Evolutionary conservation across 2,113 vertebrate species (phyloP).

Genomic region (Leucopsar rothschildi): DNA sequence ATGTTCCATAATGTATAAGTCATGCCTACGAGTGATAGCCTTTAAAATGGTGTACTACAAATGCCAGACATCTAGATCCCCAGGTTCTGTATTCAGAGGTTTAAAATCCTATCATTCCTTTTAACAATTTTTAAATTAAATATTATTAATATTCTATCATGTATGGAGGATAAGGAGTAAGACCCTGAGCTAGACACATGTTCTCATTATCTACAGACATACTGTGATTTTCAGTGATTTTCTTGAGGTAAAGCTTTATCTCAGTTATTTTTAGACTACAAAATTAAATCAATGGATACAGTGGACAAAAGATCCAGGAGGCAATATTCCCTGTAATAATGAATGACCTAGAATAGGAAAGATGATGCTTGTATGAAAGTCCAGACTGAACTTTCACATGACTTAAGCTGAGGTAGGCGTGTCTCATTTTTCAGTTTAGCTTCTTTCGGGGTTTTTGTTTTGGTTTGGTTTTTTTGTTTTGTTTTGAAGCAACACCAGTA

Average conservation of each 20-base stretch:
- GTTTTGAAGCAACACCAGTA: neutral
- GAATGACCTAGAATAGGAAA: neutral
- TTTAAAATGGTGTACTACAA: neutral
- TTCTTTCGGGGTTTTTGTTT: neutral
- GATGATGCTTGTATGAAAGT: neutral
- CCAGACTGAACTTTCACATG: neutral
- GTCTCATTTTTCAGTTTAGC: neutral
- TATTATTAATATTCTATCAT: neutral
- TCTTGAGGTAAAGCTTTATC: neutral
- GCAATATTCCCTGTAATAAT: neutral
- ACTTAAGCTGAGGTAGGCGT: neutral
- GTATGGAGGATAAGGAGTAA: neutral
- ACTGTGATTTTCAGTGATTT: neutral
- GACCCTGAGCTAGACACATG: neutral
- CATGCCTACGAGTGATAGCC: neutral
- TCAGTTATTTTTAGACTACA: neutral
- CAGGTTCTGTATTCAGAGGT: neutral
- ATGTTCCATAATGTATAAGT: neutral
- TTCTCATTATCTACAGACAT: neutral
- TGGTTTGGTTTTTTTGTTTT: neutral
- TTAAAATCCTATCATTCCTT: neutral
- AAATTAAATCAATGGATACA: neutral
- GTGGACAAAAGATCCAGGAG: neutral
- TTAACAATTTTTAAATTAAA: neutral
- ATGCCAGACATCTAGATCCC: neutral